Base-by-base conservation (phyloP, 2,888 invertebrate genomes). In the Drosophila anomelani region DNA sequence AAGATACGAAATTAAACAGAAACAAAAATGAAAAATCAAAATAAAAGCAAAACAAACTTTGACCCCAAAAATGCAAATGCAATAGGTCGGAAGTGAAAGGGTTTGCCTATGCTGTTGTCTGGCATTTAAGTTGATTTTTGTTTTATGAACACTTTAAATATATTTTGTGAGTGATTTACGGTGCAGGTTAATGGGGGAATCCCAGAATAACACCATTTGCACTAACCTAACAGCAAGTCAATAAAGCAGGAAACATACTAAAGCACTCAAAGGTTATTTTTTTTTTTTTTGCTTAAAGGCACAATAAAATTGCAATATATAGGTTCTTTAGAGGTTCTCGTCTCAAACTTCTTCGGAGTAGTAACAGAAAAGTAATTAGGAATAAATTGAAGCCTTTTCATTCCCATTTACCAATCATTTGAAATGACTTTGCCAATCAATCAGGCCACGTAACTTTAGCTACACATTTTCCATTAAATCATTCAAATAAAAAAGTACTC, bases 1-100 rank as follows among this genome's bases (percentile, higher is more conserved):
- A 62, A 46, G 68, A 55, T 66, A 41, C 54, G 32, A 59, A 67
- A 68, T 64, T 68, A 41, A 68, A 49, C 41, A 64, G 66, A 63
- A 47, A 67, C 41, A 26, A 39, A 39, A 58, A 53, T 13, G 46
- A 60, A 56, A 61, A 61, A 29, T 49, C 51, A 57, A 69, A 69
- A 68, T 66, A 68, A 54, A 63, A 64, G 41, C 51, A 41, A 59
- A 55, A 59, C 69, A 80, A 85, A 83, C 86, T 85, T 85, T 85
- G 84, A 86, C 87, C 85, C 84, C 70, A 77, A 56, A 75, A 43
- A 74, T 68, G 55, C 78, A 69, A 56, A 66, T 69, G 68, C 76
- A 77, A 75, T 77, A 75, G 85, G 74, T 83, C 75, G 83, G 72
- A 81, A 85, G 85, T 80, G 83, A 83, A 85, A 83, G 83, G 85